These are phyloP conservation scores for Aporophyla lueneburgensis DNA, from an alignment of 2,888 invertebrate genomes.

Conservation along the genomic window DNA sequence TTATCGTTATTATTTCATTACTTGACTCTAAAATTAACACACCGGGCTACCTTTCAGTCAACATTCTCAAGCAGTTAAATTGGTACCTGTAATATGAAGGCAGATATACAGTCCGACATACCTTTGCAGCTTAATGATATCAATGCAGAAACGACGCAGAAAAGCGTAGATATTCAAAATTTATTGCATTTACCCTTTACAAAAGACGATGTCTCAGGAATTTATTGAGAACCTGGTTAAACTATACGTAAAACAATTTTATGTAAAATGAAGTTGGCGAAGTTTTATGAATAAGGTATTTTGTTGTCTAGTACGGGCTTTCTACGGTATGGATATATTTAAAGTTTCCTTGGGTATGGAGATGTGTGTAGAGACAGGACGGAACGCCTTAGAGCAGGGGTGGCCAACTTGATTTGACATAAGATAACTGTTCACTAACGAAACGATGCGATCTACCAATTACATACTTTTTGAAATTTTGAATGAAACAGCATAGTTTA, in stretches of 20 bases:
- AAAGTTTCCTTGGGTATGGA: not conserved
- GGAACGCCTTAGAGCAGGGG: not conserved
- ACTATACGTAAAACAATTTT: constrained; percentile 20
- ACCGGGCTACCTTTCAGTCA: not conserved
- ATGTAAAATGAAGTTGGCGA: constrained; percentile 13
- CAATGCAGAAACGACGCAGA: not conserved
- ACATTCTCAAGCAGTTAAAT: not conserved
- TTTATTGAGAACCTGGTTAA: constrained; percentile 30
- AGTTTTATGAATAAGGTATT: constrained; percentile 35
- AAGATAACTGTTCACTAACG: too few relatives aligned
- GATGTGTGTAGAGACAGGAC: not conserved
- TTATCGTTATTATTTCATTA: too few relatives aligned
- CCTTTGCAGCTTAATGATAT: not conserved
- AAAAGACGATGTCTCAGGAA: constrained; percentile 21
- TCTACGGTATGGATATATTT: not conserved
- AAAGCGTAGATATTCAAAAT: constrained; percentile 1
- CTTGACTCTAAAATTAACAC: not conserved
- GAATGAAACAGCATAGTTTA: too few relatives aligned
- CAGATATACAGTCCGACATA: not conserved
- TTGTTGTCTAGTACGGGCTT: not conserved
- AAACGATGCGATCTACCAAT: too few relatives aligned
- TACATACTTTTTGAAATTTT: too few relatives aligned
- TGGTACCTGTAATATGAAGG: not conserved
- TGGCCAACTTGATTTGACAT: too few relatives aligned
- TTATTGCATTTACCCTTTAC: constrained; percentile 15